A percentile compares a stretch with the other conserved stretches of the same genome.
These are phyloP conservation scores for Cichlasoma orientale DNA, from an alignment of 2,797 vertebrate genomes.

Conservation along the genomic window DNA sequence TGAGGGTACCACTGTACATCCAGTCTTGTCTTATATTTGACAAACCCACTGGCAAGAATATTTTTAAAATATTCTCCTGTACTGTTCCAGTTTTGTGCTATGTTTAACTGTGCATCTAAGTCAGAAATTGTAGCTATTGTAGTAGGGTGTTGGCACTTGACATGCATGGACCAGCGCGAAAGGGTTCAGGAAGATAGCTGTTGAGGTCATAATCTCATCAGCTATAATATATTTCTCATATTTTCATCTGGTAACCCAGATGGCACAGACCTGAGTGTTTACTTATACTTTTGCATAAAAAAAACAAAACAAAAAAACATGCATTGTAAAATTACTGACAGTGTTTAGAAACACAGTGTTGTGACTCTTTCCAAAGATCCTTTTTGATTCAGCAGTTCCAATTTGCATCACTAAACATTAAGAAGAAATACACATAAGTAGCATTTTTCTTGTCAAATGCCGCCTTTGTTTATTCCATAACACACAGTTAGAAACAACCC, in stretches of 20 bases:
- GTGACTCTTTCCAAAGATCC: neutral
- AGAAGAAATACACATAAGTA: neutral
- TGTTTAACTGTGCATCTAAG: conserved; percentile 3
- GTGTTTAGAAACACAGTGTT: neutral
- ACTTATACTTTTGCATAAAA: neutral
- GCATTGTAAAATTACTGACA: neutral
- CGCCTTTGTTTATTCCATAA: neutral
- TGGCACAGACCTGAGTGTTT: neutral
- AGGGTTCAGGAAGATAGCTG: conserved; percentile 12
- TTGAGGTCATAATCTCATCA: conserved; percentile 21
- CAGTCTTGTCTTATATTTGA: conserved; percentile 8
- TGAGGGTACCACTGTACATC: neutral
- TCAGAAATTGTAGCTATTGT: conserved; percentile 30
- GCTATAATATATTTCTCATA: conserved; percentile 5
- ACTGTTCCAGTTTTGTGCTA: neutral
- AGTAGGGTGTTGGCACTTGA: conserved; percentile 13
- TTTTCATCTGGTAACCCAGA: conserved; percentile 17
- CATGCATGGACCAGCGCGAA: conserved; percentile 18
- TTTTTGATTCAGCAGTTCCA: neutral
- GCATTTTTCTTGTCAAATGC: neutral
- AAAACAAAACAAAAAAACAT: neutral
- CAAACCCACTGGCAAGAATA: neutral
- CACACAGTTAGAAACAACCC: neutral
- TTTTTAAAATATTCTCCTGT: neutral
- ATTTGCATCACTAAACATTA: neutral